Base-by-base conservation (phyloP, 2,113 vertebrate genomes). In the Raja brachyura region DNA sequence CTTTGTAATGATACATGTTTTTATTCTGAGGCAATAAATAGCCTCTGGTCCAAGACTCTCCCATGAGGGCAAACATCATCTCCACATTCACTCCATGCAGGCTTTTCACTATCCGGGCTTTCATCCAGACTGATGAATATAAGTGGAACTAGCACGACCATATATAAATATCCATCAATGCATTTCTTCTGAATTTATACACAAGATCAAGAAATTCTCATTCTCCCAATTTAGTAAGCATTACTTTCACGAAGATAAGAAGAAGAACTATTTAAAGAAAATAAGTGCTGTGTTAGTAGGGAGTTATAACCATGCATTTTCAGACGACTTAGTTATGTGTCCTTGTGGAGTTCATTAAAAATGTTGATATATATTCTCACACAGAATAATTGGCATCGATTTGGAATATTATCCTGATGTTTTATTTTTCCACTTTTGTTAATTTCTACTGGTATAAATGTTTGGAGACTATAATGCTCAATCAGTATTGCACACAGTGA, bases 401-500 rank as follows among this genome's bases (percentile, higher is more conserved):
- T 25, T 8, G 16, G 33, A 33, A 48, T 68, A 48, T 20, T 73
- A 68, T 25, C 22, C 83, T 66, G 88, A 92, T 92, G 66, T 3
- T 68, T 63, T 6, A 22, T 92, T 73, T 92, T 18, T 2, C 61
- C 48, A 33, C 66, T 48, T 48, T 70, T 92, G 33, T 73, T 73
- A 63, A 92, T 92, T 92, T 70, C 66, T 92, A 9, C 18, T 13
- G 20, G 48, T 92, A 73, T 92, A 90, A 66, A 73, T 85, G 28
- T 59, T 56, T 48, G 31, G 66, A 5, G 66, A 33, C 33, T 73
- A 33, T 39, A 33, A 83, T 83, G 61, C 39, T 70, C 20, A 39
- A 70, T 48, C 18, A 92, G 22, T 70, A 48, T 73, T 86, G 33
- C 33, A 73, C 18, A 73, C 22, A 31, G 33, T 73, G 88, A 92